phyloP scores from a whole-genome alignment of 2,113 vertebrate species.

The Mixornis gularis region DNA sequence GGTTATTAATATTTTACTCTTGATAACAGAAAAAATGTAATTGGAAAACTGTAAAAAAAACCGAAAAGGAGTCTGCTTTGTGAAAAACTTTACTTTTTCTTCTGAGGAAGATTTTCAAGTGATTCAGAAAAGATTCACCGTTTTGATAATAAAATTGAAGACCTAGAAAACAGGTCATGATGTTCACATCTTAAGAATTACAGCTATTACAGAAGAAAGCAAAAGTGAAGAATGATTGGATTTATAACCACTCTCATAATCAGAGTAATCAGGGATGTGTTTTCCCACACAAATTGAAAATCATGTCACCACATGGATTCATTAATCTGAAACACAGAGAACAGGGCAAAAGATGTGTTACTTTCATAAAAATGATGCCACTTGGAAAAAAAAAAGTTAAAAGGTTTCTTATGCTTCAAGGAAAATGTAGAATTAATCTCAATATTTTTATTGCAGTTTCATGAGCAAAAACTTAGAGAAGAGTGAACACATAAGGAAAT shows the following conservation, averaged over 20 bases:
- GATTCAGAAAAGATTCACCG: not conserved
- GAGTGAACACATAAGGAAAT: not conserved
- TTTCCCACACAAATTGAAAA: not conserved
- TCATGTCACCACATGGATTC: not conserved
- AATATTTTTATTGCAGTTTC: not conserved
- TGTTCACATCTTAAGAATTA: not conserved
- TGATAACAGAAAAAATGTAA: not conserved
- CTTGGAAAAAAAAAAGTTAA: not conserved
- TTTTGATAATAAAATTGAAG: not conserved
- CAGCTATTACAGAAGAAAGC: not conserved
- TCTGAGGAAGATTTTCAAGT: not conserved
- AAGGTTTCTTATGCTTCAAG: not conserved
- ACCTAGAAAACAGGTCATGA: not conserved
- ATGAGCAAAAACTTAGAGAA: not conserved
- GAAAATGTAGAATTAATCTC: not conserved
- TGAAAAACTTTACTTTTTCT: not conserved
- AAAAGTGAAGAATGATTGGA: not conserved
- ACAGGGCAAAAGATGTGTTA: not conserved
- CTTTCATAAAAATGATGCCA: not conserved
- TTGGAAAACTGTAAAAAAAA: not conserved
- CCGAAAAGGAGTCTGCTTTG: fast-evolving
- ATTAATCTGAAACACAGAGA: not conserved
- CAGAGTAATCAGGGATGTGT: not conserved
- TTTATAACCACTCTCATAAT: not conserved
- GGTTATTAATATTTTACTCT: not conserved